A percentile compares a stretch with the other conserved stretches of the same genome.
Evolutionary conservation across 2,113 vertebrate genomes (phyloP).

Genomic region (Mirounga angustirostris): DNA sequence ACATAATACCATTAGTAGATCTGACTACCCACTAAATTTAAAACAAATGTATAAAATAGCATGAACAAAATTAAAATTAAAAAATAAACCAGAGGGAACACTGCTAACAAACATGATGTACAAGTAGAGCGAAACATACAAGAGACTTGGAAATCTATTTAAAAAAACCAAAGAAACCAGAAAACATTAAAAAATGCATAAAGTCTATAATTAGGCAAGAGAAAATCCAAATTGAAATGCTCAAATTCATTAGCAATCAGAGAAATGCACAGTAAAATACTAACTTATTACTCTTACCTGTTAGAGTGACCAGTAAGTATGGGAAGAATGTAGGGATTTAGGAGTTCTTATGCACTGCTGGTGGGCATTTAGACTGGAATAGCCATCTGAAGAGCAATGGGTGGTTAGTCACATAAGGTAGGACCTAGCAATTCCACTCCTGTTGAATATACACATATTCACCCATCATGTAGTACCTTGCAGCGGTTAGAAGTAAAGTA

Average conservation of each 20-base stretch:
- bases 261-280: not conserved
- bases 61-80: constrained; percentile 24
- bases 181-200: not conserved
- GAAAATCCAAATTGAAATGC: not conserved
- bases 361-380: not conserved
- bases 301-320: not conserved
- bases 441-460: not conserved
- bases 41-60: not conserved
- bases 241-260: not conserved
- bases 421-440: not conserved
- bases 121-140: not conserved
- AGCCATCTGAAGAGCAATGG: not conserved
- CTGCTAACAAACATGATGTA: not conserved
- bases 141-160: not conserved
- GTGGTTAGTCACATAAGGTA: not conserved
- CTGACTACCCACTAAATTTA: not conserved
- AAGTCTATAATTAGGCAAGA: not conserved
- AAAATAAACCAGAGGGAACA: not conserved
- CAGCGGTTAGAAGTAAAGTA: not conserved
- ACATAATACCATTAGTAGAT: not conserved
- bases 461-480: not conserved
- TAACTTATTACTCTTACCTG: not conserved
- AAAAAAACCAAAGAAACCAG: not conserved
- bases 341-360: not conserved
- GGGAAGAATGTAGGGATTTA: not conserved